Evolutionary conservation across 2,113 vertebrate species (phyloP), one percentile per base, ranked within the genome.

Genomic region (Alosa alosa): DNA sequence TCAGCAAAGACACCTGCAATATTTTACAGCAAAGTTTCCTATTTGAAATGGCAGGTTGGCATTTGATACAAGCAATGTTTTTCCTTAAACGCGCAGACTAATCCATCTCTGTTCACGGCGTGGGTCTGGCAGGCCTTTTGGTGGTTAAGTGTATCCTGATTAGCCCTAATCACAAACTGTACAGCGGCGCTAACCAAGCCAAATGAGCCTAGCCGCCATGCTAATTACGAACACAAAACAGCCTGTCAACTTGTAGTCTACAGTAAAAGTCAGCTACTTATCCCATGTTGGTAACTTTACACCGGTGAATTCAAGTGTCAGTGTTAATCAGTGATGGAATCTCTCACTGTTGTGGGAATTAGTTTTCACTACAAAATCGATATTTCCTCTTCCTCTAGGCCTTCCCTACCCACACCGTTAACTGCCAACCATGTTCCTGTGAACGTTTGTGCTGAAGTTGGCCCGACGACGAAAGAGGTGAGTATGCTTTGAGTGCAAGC

Each of bases 241-340:
- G 3, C 41, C 4, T 87, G 86, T 57, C 86, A 90, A 60, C 20
- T 84, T 85, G 9, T 13, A 11, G 64, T 3, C 64, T 91, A 91
- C 87, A 90, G 90, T 92, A 89, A 90, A 31, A 83, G 84, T 87
- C 72, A 88, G 88, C 91, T 89, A 89, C 46, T 88, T 88, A 72
- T 87, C 81, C 81, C 82, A 72, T 50, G 72, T 84, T 1, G 81
- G 84, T 81, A 60, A 86, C 84, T 39, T 89, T 47, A 72, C 72
- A 52, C 86, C 88, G 86, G 87, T 84, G 86, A 90, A 88, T 91
- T 92, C 90, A 88, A 39, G 83, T 90, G 92, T 91, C 91, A 91
- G 50, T 81, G 84, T 82, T 90, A 93, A 90, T 89, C 87, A 89
- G 83, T 36, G 44, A 86, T 46, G 31, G 39, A 86, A 81, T 11